Evolutionary conservation across 2,797 vertebrate species (phyloP), one percentile per base, ranked within the genome.

Genomic region (Lindbergichthys nudifrons): DNA sequence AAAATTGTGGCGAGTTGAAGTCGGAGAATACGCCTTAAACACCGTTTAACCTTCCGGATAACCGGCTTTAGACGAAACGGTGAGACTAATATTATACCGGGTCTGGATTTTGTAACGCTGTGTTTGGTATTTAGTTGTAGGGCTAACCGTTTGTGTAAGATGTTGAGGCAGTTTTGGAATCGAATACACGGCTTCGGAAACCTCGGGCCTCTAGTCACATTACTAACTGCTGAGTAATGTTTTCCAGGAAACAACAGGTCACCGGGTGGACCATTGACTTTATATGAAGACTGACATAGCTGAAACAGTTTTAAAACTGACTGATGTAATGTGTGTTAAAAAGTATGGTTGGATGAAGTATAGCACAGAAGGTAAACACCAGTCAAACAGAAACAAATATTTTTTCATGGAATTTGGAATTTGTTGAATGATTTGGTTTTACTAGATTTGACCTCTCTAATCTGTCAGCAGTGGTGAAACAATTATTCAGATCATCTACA

Each of bases 1-100:
- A 74, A 12, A 65, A 75, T 73, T 21, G 67, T 56, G 46, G 54
- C 43, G 64, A 47, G 16, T 58, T 16, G n/a, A 64, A 81, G 47
- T 65, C 14, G 47, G n/a, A 52, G 65, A 80, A 80, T 62, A 84
- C 70, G 41, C n/a, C 15, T 19, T 16, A 5, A 41, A 18, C 58
- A 3, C 18, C 30, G 26, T 19, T 42, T 47, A 13, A 51, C 3
- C 12, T 4, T 42, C 13, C 41, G 66, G 62, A 69, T 26, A 18
- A 42, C 21, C 10, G 47, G n/a, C 12, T 52, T 11, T 4, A 9
- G 0, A 32, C 32, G 13, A 70, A 65, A 91, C 56, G 90, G 92
- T 93, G 74, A 90, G 89, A 30, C 0, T 0, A 5, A 26, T 3
- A 30, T 6, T 1, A 0, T 5, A 54, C n/a, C 2, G 21, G 32